Percentiles rank a stretch among this genome's conserved stretches.
Conservation (phyloP, 2,888 invertebrate genomes). For the Hypselothyrea guttata region DNA sequence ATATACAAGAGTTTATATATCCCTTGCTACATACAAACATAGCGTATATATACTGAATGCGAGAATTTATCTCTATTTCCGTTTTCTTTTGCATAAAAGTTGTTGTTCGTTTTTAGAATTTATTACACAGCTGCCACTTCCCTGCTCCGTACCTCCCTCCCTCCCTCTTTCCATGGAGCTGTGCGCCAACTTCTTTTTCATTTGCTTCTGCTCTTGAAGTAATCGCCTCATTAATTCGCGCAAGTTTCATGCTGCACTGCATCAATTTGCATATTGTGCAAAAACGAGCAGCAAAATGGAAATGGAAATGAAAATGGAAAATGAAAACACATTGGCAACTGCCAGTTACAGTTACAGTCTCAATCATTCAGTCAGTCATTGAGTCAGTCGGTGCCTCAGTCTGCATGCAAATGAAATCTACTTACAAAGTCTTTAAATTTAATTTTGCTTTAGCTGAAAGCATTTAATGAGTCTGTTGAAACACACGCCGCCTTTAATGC, state of each 20-base stretch:
- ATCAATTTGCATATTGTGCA: conserved; percentile 76
- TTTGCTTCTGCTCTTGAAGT: conserved; percentile 52
- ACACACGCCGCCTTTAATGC: conserved; percentile 35
- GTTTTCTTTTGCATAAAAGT: conserved; percentile 73
- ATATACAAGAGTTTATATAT: conserved; percentile 6
- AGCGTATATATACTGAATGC: conserved; percentile 16
- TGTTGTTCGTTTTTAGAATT: conserved; percentile 57
- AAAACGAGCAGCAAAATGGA: conserved; percentile 37
- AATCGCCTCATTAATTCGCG: conserved; percentile 79
- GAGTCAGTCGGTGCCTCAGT: conserved; percentile 6
- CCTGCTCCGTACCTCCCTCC: not conserved
- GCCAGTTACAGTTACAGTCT: conserved; percentile 4
- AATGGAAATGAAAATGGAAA: conserved; percentile 33
- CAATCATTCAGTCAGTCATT: not conserved
- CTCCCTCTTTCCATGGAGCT: not conserved
- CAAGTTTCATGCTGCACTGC: conserved; percentile 75
- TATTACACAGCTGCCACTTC: conserved; percentile 36
- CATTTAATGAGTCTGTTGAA: conserved; percentile 69
- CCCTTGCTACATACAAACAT: conserved; percentile 18
- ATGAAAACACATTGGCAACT: conserved; percentile 9
- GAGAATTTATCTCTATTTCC: conserved; percentile 76
- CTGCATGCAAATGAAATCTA: conserved; percentile 55
- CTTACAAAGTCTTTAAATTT: conserved; percentile 75
- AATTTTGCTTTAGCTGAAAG: conserved; percentile 60
- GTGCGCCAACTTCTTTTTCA: conserved; percentile 16